Evolutionary conservation across 2,113 vertebrate genomes (phyloP), one percentile per base, ranked within the genome.

Genomic region (Cisticola juncidis): DNA sequence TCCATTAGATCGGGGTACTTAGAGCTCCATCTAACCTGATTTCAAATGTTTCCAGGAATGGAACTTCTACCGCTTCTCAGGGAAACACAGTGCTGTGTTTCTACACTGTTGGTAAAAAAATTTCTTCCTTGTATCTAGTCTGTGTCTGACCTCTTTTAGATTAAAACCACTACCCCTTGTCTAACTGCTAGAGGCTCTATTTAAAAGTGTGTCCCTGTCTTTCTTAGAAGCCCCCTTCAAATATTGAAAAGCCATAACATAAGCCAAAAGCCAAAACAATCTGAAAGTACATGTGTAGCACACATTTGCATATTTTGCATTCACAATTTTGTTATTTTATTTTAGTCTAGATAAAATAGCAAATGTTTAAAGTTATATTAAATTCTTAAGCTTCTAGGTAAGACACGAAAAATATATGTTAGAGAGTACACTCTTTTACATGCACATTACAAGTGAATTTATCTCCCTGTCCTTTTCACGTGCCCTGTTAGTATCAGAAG

Each of bases 181-280:
- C 24, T 14, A 54, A 1, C n/a, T 6, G 0, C 23, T 25, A 33
- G 5, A 71, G 2, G 3, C 5, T 10, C 22, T 42, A 4, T 9
- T 89, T 45, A 77, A 51, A 81, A 19, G 11, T 44, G 9, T 66
- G 6, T 44, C 21, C 9, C 9, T 16, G 8, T 29, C 33, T 72
- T 90, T 58, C 40, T 47, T 60, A 15, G 21, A 73, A 31, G 3
- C 5, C 9, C 2, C 2, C 5, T 69, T 45, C 31, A 54, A 36
- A 9, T 26, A 44, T 2, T n/a, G 58, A 45, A 45, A 64, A 13
- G 3, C 17, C 7, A 5, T 31, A 28, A 3, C 7, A 5, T 31
- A 28, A 3, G 11, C 38, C 38, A 38, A 38, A 38, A 38, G 38
- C 38, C 38, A 38, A 38, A 38, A 38, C 38, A 48, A 25, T 33